Evolutionary conservation across 2,888 invertebrate species (phyloP).

Genomic region (Morpho deidamia): DNA sequence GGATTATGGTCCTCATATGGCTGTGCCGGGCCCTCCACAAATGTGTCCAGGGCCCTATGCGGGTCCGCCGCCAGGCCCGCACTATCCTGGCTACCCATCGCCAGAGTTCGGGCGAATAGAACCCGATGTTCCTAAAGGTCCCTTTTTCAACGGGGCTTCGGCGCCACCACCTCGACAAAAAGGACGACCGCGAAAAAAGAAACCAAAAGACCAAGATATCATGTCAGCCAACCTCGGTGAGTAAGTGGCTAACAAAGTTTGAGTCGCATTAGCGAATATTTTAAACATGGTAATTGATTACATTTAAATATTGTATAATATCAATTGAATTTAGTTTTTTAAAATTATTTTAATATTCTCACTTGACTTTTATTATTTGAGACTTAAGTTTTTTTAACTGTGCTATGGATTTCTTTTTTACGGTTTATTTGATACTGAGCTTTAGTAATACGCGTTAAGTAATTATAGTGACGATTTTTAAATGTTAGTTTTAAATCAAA

Average conservation of each 20-base stretch:
- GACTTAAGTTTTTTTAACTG: background rate
- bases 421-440: background rate
- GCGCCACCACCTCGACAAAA: slow-evolving; percentile 89
- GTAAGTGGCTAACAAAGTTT: slow-evolving; percentile 35
- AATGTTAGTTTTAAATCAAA: too few species aligned
- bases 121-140: slow-evolving; percentile 68
- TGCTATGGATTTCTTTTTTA: background rate
- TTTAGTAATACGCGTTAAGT: too few species aligned
- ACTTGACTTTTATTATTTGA: too few species aligned
- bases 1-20: slow-evolving; percentile 76
- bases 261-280: slow-evolving; percentile 16
- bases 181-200: slow-evolving; percentile 94
- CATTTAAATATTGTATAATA: background rate
- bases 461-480: too few species aligned
- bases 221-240: slow-evolving; percentile 92
- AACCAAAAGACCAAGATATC: slow-evolving; percentile 92
- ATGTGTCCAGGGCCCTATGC: slow-evolving; percentile 77
- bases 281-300: background rate
- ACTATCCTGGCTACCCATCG: slow-evolving; percentile 78
- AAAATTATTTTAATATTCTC: too few species aligned
- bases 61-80: slow-evolving; percentile 63
- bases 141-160: slow-evolving; percentile 77
- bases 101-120: slow-evolving; percentile 77
- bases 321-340: background rate
- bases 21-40: slow-evolving; percentile 77